Percentiles rank a stretch among this genome's conserved stretches.
phyloP scores from a whole-genome alignment of 2,888 invertebrate genomes.

The Psylliodes chrysocephalus region DNA sequence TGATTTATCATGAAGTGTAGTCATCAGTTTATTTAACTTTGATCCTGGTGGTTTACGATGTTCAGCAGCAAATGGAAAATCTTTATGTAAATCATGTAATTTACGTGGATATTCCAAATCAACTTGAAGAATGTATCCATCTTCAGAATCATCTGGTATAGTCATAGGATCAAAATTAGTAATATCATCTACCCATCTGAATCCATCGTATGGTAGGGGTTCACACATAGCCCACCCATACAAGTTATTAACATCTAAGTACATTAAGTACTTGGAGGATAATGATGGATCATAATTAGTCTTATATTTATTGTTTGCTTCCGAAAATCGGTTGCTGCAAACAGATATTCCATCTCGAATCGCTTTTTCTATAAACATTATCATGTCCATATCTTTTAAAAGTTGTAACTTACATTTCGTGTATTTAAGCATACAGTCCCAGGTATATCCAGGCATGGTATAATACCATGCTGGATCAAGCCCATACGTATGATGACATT shows the following conservation, averaged over 20 bases:
- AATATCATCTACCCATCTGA: conserved; percentile 30
- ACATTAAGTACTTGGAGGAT: conserved; percentile 44
- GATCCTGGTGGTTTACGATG: not conserved
- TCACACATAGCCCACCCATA: conserved; percentile 49
- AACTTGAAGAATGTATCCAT: conserved; percentile 58
- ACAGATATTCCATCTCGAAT: not conserved
- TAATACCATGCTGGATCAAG: conserved; percentile 45
- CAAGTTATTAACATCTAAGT: conserved; percentile 43
- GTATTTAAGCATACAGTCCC: conserved; percentile 48
- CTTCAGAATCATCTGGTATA: conserved; percentile 34
- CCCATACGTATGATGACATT: not conserved
- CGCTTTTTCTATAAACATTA: not conserved
- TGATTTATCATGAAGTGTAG: conserved; percentile 45
- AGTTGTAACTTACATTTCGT: not conserved
- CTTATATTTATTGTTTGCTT: conserved; percentile 54
- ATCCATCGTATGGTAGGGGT: conserved; percentile 46
- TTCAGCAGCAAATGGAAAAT: not conserved
- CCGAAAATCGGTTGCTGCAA: not conserved
- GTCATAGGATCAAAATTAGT: conserved; percentile 29
- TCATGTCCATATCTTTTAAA: not conserved
- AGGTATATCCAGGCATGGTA: conserved; percentile 55
- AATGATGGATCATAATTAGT: conserved; percentile 46
- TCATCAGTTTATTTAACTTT: conserved; percentile 43
- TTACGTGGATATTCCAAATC: conserved; percentile 60
- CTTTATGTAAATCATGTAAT: not conserved